Evolutionary conservation across 30 jellyfish, hydroid and myxozoan genomes (phyloP), one percentile per base, ranked within the genome.

Genomic region (Rhopilema esculentum): DNA sequence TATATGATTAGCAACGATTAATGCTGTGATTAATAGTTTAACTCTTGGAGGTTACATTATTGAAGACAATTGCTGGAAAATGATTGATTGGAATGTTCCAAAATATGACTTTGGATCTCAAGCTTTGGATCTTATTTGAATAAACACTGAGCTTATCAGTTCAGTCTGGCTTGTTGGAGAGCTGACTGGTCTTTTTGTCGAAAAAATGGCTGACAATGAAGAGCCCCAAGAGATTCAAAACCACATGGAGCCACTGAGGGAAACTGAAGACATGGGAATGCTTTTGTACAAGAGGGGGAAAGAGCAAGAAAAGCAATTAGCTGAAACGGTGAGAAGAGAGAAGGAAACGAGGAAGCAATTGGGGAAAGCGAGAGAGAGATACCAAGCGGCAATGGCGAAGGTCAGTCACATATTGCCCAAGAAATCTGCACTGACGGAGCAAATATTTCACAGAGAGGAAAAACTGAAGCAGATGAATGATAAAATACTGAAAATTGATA

Each of bases 201-300:
- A 40, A 6, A 40, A 40, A 40, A 40, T 40, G 57, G 57, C 57
- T 12, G 57, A 40, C 12, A 40, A 40, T 40, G 57, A 40, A 40
- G 57, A 40, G 9, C 6, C 57, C 57, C 9, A 40, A 40, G 57
- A 6, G 6, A 40, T 40, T 6, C 57, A 6, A 2, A 40, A 40
- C 12, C 57, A 40, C 57, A 1, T 27, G 50, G 94, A 73, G 78
- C 94, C 94, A 18, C 23, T 85, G 83, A 69, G 82, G 53, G 94
- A 85, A 29, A 85, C 94, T 0, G 94, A 85, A 73, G 94, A 85
- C 64, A 85, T 85, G 19, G 48, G 88, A 27, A 61, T 85, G 84
- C 24, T 85, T 24, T 57, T 85, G 17, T 85, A 85, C 84, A 85
- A 75, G 70, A 49, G 94, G 40, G 94, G 75, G 27, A 85, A 73